Base-by-base conservation (phyloP, 2,888 invertebrate genomes). In the Polydrusus cervinus region DNA sequence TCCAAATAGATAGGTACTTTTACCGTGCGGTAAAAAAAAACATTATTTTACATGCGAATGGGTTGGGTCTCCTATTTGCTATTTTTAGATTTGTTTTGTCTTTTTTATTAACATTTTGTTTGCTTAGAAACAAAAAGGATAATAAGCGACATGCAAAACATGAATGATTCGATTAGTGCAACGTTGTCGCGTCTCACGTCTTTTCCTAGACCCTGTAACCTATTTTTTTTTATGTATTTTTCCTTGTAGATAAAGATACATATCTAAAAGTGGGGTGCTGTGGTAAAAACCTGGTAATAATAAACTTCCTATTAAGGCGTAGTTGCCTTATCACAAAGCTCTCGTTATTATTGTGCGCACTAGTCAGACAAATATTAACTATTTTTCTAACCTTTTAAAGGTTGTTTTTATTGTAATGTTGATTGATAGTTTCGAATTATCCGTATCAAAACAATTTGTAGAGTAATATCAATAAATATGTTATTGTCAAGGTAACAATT, bases 1-100 rank as follows among this genome's bases (percentile, higher is more conserved):
- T 62, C 9, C 8, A 45, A 45, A n/a, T n/a, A n/a, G n/a, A n/a
- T n/a, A n/a, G n/a, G n/a, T n/a, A n/a, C n/a, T n/a, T n/a, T n/a
- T n/a, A n/a, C n/a, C n/a, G n/a, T n/a, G n/a, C n/a, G n/a, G n/a
- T n/a, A n/a, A 34, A 60, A 20, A 49, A 16, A 18, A 30, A 64
- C 47, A 49, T n/a, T 14, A 64, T 49, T 38, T 45, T 67, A 25
- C 40, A 68, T 67, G 53, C 53, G 40, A 67, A 20, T 60, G 40
- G 61, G 51, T 34, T 20, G 45, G 61, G 62, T 51, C 61, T 60
- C 43, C 53, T 57, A 45, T 60, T 45, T 16, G 74, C 61, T 75
- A 75, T 78, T 73, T 78, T 78, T 78, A 75, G 60, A 74, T 64
- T 55, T 77, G 74, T 71, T 77, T 74, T 77, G 68, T 77, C 71